Evolutionary conservation across 2,888 invertebrate genomes (phyloP).

Genomic region (Amphipyra tragopoginis): DNA sequence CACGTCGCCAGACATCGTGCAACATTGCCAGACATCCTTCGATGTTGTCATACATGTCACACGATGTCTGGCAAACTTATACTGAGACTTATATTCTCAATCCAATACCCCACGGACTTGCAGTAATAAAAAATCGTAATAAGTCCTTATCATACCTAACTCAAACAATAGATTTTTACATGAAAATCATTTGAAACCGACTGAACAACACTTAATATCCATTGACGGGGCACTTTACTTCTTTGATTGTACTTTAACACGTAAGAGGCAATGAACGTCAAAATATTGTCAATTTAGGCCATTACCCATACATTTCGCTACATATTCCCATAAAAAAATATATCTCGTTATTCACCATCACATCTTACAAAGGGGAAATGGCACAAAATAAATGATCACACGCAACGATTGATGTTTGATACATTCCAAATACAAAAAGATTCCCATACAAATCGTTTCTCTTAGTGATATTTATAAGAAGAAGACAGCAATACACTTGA

Average conservation of each 20-base stretch:
- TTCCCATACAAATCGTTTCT: constrained; percentile 48
- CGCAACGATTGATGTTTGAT: constrained; percentile 54
- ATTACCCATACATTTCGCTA: constrained; percentile 10
- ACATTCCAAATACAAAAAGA: constrained; percentile 46
- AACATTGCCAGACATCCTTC: no score
- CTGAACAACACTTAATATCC: not conserved
- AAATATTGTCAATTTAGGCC: constrained; percentile 16
- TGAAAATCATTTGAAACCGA: no score
- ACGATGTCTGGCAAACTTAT: no score
- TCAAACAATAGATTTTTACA: no score
- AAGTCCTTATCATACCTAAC: no score
- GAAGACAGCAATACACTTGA: constrained; percentile 28
- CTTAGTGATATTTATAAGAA: constrained; percentile 48
- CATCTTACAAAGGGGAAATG: constrained; percentile 32
- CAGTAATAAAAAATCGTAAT: no score
- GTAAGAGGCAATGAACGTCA: constrained; percentile 2
- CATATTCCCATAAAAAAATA: constrained; percentile 31
- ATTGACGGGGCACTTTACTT: not conserved
- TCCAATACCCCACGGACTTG: no score
- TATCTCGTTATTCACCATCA: constrained; percentile 39
- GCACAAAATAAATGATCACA: constrained; percentile 46
- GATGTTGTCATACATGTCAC: no score
- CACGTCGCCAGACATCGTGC: no score
- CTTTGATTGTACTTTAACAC: not conserved
- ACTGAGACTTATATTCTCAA: no score